Evolutionary conservation across 2,113 vertebrate species (phyloP).

Genomic region (Pavo muticus): DNA sequence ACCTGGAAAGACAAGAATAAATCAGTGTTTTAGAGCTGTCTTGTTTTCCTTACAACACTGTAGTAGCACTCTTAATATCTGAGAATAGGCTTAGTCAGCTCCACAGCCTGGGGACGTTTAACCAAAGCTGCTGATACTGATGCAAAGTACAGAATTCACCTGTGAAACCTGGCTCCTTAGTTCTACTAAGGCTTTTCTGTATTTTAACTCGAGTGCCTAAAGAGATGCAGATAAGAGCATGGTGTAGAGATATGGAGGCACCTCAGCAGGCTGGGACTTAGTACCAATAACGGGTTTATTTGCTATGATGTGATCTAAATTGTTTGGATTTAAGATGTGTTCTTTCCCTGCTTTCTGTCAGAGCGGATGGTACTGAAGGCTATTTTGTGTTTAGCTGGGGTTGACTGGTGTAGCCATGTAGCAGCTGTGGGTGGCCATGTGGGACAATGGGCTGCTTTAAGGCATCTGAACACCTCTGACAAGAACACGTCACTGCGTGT

Average conservation of each 20-base stretch:
- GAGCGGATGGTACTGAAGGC: neutral
- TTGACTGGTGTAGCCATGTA: neutral
- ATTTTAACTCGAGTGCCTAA: neutral
- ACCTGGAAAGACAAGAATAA: constrained; percentile 55
- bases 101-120: neutral
- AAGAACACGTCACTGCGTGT: neutral
- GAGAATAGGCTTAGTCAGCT: neutral
- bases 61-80: neutral
- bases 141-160: neutral
- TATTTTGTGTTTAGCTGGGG: neutral
- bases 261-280: neutral
- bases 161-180: neutral
- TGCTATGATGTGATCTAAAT: neutral
- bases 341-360: neutral
- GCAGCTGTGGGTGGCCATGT: neutral
- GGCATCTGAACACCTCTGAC: neutral
- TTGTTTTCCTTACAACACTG: neutral
- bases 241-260: neutral
- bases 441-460: neutral
- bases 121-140: neutral
- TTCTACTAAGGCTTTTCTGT: neutral
- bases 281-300: neutral
- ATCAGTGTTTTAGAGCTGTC: neutral
- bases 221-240: neutral
- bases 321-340: neutral